Conservation (phyloP, 1,140 invertebrate genomes). For the Armadillidium nasatum region DNA sequence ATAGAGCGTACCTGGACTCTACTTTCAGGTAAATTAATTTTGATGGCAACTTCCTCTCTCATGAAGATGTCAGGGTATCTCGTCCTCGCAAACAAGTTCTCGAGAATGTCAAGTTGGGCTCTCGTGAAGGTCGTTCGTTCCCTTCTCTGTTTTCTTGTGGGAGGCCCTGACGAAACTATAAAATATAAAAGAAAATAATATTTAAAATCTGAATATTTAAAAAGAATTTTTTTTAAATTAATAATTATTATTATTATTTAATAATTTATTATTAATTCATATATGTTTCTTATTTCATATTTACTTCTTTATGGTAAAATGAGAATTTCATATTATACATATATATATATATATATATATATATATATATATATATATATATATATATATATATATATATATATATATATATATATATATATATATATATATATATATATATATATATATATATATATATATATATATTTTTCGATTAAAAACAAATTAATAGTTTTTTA, state of each 20-base stretch:
- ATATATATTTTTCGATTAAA: background rate
- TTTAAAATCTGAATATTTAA: too few relatives aligned
- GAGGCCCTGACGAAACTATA: background rate
- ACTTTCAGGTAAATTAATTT: slow-evolving; percentile 97
- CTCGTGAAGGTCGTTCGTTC: slow-evolving; percentile 97
- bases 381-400: background rate
- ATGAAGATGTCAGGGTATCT: slow-evolving; percentile 99
- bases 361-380: background rate
- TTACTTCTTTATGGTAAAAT: too few relatives aligned
- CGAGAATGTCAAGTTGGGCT: slow-evolving; percentile 90
- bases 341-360: background rate
- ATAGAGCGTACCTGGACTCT: slow-evolving; percentile 80
- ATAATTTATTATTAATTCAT: too few relatives aligned
- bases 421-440: background rate
- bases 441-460: background rate
- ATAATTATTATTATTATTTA: background rate
- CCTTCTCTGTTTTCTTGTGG: slow-evolving; percentile 76
- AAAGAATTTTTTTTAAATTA: background rate
- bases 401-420: background rate
- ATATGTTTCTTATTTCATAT: too few relatives aligned
- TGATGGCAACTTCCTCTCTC: slow-evolving; percentile 95
- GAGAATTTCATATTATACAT: too few relatives aligned
- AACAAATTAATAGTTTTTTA: background rate
- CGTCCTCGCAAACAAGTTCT: slow-evolving; percentile 90
- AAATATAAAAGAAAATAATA: too few relatives aligned